Base-by-base conservation (phyloP, 2,888 invertebrate species). In the Drosophila mulleri region DNA sequence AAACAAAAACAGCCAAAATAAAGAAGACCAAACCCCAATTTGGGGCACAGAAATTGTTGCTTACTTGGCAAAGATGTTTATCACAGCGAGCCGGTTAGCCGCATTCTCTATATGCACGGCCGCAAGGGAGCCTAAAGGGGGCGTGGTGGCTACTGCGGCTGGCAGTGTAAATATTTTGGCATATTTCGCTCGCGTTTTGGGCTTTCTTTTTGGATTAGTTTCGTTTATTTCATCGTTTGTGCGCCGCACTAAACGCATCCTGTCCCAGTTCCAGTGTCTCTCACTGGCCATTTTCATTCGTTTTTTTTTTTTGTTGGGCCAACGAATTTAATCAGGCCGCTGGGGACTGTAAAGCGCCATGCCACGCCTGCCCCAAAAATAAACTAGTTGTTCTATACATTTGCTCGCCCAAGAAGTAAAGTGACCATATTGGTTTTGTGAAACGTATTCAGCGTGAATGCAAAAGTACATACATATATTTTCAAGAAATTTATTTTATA, bases 11-110 rank as follows among this genome's bases (percentile, higher is more conserved):
- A 53, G 9, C 14, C 37, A 41, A 54, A 41, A 29, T 54, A 63
- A 75, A 50, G 62, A 76, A 81, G 41, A 41, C 39, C 39, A 83
- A 78, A 90, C 84, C 87, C 85, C 89, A 90, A 92, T 90, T 90
- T 88, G 72, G 87, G 83, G 88, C 86, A 90, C 91, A 84, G 88
- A 91, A 91, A 90, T 86, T 91, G 89, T 91, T 92, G 91, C 88
- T 89, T 91, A 91, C 90, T 89, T 85, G 88, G 92, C 92, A 91
- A 84, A 91, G 91, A 92, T 91, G 85, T 82, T 89, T 91, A 91
- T 91, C 91, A 81, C 81, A 69, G 56, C 20, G 71, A 59, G 79
- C 70, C 67, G 81, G 89, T 75, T 83, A 72, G 71, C 72, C 61
- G 50, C 57, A 42, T 32, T 20, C 42, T 23, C 18, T 44, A 44